These are phyloP conservation scores for Engystomops pustulosus DNA, from an alignment of 2,113 vertebrate genomes.

Conservation along the genomic window DNA sequence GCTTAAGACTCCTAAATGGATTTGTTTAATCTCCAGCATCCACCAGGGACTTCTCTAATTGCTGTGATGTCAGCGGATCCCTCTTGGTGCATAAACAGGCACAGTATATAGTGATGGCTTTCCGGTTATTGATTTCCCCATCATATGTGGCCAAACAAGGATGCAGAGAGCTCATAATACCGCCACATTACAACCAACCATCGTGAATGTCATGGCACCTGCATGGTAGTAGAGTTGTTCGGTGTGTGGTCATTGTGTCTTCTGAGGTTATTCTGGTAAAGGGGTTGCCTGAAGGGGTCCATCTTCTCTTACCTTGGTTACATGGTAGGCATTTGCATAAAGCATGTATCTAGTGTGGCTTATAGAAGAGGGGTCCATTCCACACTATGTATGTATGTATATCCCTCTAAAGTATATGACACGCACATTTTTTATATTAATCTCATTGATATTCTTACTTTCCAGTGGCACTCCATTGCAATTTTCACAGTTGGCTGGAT, in stretches of 20 bases:
- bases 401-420: too few species aligned
- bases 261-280: neutral
- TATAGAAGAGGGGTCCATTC: too few species aligned
- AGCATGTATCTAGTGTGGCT: too few species aligned
- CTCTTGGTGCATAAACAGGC: slow-evolving; percentile 27
- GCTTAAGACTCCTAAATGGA: slow-evolving; percentile 21
- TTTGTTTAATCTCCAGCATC: slow-evolving; percentile 30
- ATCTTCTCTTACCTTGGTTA: too few species aligned
- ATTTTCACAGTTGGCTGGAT: too few species aligned
- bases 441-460: too few species aligned
- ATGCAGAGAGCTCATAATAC: neutral
- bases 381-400: too few species aligned
- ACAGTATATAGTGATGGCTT: slow-evolving; percentile 20
- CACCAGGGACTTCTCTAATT: slow-evolving; percentile 31
- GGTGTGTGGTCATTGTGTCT: neutral
- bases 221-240: neutral
- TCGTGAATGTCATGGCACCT: neutral
- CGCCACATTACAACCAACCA: too few species aligned
- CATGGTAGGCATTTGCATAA: too few species aligned
- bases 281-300: neutral
- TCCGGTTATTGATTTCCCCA: slow-evolving; percentile 28
- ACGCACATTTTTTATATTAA: too few species aligned
- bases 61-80: slow-evolving; percentile 19
- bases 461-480: too few species aligned
- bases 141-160: neutral